phyloP scores from a whole-genome alignment of 2,113 vertebrate species.

The Vidua chalybeata region DNA sequence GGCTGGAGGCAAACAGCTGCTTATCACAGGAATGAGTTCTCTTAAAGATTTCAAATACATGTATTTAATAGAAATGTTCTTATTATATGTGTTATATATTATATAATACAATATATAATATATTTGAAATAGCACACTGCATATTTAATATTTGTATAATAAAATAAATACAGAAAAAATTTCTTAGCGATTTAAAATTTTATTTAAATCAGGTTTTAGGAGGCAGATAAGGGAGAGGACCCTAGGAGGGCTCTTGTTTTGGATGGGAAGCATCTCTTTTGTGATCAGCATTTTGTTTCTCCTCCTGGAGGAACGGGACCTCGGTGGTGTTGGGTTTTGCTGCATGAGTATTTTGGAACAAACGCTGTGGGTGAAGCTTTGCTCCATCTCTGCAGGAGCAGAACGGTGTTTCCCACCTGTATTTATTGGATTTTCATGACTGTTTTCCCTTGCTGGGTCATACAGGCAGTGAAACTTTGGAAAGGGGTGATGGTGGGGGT shows the following conservation, averaged over 20 bases:
- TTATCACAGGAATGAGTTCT: not conserved
- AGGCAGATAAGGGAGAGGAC: not conserved
- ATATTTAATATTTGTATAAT: not conserved
- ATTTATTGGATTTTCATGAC: not conserved
- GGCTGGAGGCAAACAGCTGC: not conserved
- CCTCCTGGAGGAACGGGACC: not conserved
- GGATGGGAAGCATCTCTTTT: not conserved
- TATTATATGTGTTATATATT: not conserved
- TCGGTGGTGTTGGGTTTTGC: not conserved
- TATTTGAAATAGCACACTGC: not conserved
- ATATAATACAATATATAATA: not conserved
- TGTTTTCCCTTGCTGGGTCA: not conserved
- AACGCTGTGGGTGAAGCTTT: not conserved
- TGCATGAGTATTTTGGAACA: accelerated
- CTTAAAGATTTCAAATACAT: not conserved
- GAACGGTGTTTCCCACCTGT: accelerated
- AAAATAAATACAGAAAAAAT: not conserved
- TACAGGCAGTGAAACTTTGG: not conserved
- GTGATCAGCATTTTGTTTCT: not conserved
- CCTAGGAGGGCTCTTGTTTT: not conserved
- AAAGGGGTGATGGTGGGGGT: not conserved
- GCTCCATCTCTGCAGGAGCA: not conserved
- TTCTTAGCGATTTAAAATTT: not conserved
- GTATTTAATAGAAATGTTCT: not conserved
- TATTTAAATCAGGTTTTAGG: not conserved